These are phyloP conservation scores for Symphodus melops DNA, from an alignment of 2,113 vertebrate species.

Conservation along the genomic window DNA sequence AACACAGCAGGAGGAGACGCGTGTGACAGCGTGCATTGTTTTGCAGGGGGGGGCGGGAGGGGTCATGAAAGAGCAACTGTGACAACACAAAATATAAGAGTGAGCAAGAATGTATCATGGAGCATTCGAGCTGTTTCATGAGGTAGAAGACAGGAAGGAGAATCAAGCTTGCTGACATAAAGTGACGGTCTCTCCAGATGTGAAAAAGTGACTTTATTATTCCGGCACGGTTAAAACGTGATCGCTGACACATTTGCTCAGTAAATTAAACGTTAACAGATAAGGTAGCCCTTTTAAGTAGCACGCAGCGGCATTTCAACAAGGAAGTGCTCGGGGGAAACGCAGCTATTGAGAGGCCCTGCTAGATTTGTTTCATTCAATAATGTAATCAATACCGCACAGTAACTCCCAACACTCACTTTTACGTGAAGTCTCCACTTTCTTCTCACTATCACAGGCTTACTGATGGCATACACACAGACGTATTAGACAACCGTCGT, in stretches of 20 bases:
- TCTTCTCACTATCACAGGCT: neutral
- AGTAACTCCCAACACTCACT: conserved; percentile 5
- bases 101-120: neutral
- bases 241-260: neutral
- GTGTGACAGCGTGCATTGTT: neutral
- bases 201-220: too few relatives aligned
- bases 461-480: conserved; percentile 4
- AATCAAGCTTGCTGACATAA: conserved; percentile 19
- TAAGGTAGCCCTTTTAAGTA: neutral
- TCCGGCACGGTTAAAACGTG: too few relatives aligned
- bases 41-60: neutral
- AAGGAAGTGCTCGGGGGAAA: neutral
- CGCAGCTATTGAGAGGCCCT: neutral
- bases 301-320: neutral
- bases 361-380: neutral
- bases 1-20: neutral
- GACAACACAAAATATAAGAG: neutral
- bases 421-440: neutral
- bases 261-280: neutral
- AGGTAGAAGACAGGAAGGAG: conserved; percentile 27
- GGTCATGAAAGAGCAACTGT: neutral
- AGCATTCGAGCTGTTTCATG: conserved; percentile 1
- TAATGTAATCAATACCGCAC: neutral
- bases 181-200: too few relatives aligned
- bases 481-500: neutral